phyloP scores from a whole-genome alignment of 2,888 invertebrate genomes.

The Lasiommata megera region DNA sequence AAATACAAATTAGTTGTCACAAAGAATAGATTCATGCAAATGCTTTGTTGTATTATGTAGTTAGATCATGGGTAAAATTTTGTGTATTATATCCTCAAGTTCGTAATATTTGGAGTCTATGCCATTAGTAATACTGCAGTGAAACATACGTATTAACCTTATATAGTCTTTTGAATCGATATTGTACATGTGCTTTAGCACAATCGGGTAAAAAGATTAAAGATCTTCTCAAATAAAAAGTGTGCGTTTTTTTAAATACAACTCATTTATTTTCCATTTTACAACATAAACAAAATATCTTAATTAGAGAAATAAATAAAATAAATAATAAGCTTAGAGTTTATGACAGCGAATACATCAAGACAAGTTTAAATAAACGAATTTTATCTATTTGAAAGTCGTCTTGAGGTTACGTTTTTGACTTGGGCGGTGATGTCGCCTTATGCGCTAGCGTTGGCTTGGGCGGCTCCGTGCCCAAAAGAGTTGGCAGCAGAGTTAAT shows the following conservation, averaged over 20 bases:
- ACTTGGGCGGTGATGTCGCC: neutral
- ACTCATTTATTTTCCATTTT: constrained; percentile 18
- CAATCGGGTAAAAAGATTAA: neutral
- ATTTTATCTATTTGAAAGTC: constrained; percentile 44
- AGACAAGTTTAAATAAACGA: constrained; percentile 71
- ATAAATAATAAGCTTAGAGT: constrained; percentile 39
- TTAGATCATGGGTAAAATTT: too few relatives aligned
- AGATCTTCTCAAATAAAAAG: neutral
- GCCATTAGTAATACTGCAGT: too few relatives aligned
- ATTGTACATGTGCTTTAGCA: too few relatives aligned
- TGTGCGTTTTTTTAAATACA: too few relatives aligned
- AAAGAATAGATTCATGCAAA: too few relatives aligned
- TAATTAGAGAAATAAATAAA: constrained; percentile 40
- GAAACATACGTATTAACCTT: too few relatives aligned
- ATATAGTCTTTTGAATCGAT: too few relatives aligned
- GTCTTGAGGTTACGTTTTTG: constrained; percentile 66
- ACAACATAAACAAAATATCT: constrained; percentile 19
- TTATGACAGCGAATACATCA: constrained; percentile 61
- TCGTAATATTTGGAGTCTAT: too few relatives aligned
- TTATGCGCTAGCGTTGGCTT: constrained; percentile 57
- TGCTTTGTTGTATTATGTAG: too few relatives aligned
- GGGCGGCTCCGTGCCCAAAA: constrained; percentile 52
- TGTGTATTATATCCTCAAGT: too few relatives aligned
- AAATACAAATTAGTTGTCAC: too few relatives aligned
- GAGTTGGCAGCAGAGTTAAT: constrained; percentile 56